Percentiles rank a stretch among this genome's conserved stretches.
These are phyloP conservation scores for Epinephelus lanceolatus DNA, from an alignment of 2,113 vertebrate genomes.

Conservation along the genomic window DNA sequence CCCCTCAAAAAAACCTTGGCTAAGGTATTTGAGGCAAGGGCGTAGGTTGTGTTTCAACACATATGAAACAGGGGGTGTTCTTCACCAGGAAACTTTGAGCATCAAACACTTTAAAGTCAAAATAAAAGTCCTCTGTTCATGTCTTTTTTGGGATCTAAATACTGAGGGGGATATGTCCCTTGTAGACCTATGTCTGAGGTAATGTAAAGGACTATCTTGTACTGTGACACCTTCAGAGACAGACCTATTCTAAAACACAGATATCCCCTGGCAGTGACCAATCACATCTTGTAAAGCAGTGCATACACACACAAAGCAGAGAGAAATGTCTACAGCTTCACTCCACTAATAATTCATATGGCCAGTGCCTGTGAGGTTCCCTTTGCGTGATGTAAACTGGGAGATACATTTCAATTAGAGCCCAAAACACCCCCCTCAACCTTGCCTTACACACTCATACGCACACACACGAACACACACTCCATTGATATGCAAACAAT, in stretches of 20 bases:
- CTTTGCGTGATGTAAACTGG: constrained; percentile 49
- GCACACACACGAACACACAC: constrained; percentile 44
- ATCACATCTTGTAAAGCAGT: not conserved
- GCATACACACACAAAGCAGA: not conserved
- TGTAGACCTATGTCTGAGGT: not conserved
- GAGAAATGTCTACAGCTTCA: constrained; percentile 15
- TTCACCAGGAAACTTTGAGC: no score
- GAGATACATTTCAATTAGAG: constrained; percentile 73
- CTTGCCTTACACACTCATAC: constrained; percentile 14
- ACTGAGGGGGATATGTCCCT: no score
- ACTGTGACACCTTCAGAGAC: constrained; percentile 18
- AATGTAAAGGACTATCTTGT: not conserved
- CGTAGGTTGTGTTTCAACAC: no score
- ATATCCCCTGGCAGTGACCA: constrained; percentile 6
- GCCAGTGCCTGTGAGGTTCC: not conserved
- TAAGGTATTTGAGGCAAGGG: not conserved
- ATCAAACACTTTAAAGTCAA: no score
- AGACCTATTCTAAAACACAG: not conserved
- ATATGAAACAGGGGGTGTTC: no score
- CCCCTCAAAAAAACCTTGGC: not conserved
- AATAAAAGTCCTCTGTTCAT: no score
- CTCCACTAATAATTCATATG: constrained; percentile 29
- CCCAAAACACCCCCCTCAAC: constrained; percentile 3
- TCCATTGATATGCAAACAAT: constrained; percentile 81
- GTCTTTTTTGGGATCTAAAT: no score